A percentile compares a stretch with the other conserved stretches of the same genome.
These are phyloP conservation scores for Gobio occitaniae DNA, from an alignment of 2,797 vertebrate genomes.

Conservation along the genomic window DNA sequence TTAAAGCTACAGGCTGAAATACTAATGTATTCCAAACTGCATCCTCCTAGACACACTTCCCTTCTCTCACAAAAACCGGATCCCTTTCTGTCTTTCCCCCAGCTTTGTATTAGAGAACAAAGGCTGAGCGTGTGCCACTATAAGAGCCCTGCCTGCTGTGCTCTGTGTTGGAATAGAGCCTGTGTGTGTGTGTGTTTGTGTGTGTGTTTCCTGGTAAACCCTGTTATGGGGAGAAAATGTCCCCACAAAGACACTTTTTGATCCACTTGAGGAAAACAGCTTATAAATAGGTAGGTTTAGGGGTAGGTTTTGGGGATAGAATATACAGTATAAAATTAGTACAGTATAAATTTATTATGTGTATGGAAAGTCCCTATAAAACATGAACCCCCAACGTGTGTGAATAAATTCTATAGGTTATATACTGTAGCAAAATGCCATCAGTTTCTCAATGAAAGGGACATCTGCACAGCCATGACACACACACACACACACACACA, in stretches of 20 bases:
- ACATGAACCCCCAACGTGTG: background rate
- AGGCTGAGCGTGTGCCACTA: constrained; percentile 44
- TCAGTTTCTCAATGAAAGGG: constrained; percentile 22
- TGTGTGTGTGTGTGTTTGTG: background rate
- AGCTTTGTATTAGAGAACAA: constrained; percentile 52
- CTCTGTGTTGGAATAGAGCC: constrained; percentile 43
- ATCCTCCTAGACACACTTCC: constrained; percentile 40
- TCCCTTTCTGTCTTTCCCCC: background rate
- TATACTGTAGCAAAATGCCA: constrained; percentile 1
- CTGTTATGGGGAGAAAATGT: background rate
- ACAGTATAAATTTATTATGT: background rate
- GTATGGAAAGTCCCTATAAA: background rate
- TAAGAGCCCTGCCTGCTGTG: constrained; percentile 45
- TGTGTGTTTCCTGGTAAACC: background rate
- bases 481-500: background rate
- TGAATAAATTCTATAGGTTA: background rate
- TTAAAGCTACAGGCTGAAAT: constrained; percentile 18
- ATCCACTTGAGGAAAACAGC: background rate
- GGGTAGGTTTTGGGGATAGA: background rate
- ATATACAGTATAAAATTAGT: background rate
- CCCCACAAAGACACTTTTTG: background rate
- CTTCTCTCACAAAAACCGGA: constrained; percentile 25
- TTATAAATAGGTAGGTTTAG: background rate
- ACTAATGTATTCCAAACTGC: constrained; percentile 39
- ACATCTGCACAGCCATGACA: constrained; percentile 36